Evolutionary conservation across 2,888 invertebrate genomes (phyloP).

Genomic region (Pegoplata infirma): DNA sequence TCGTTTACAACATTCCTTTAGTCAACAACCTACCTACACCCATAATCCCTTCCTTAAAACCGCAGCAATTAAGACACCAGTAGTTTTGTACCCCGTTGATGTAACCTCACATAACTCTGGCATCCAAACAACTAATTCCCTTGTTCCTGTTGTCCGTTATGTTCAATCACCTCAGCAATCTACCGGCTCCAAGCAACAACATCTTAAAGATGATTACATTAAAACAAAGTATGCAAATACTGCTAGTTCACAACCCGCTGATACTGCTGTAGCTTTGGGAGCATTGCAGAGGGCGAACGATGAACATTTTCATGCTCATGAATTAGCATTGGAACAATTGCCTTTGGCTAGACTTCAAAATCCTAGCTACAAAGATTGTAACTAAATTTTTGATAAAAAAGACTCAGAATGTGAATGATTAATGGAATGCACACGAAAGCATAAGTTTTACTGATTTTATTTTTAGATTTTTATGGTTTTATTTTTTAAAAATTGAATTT

Average conservation of each 20-base stretch:
- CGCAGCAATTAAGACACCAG: background rate
- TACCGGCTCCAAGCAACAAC: slow-evolving; percentile 29
- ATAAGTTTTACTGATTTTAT: slow-evolving; percentile 58
- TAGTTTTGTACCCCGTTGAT: background rate
- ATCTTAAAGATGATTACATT: slow-evolving; percentile 28
- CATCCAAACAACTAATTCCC: background rate
- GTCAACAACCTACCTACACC: slow-evolving; percentile 3
- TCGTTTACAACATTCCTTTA: background rate
- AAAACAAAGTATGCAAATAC: slow-evolving; percentile 17
- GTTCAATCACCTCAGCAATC: slow-evolving; percentile 29
- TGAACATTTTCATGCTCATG: slow-evolving; percentile 74
- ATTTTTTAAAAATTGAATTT: slow-evolving; percentile 26
- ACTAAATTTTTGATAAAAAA: slow-evolving; percentile 27
- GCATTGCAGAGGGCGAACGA: slow-evolving; percentile 71
- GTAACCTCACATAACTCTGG: background rate
- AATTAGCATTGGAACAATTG: slow-evolving; percentile 73
- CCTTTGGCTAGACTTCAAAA: slow-evolving; percentile 70
- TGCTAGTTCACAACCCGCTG: slow-evolving; percentile 34
- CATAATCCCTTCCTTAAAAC: slow-evolving; percentile 12
- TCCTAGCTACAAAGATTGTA: slow-evolving; percentile 62
- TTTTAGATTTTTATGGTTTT: slow-evolving; percentile 21
- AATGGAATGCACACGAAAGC: slow-evolving; percentile 10
- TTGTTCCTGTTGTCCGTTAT: slow-evolving; percentile 6
- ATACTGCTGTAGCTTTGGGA: slow-evolving; percentile 54
- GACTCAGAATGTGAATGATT: background rate